Evolutionary conservation across 2,888 invertebrate species (phyloP), one percentile per base, ranked within the genome.

Genomic region (Agrochola litura): DNA sequence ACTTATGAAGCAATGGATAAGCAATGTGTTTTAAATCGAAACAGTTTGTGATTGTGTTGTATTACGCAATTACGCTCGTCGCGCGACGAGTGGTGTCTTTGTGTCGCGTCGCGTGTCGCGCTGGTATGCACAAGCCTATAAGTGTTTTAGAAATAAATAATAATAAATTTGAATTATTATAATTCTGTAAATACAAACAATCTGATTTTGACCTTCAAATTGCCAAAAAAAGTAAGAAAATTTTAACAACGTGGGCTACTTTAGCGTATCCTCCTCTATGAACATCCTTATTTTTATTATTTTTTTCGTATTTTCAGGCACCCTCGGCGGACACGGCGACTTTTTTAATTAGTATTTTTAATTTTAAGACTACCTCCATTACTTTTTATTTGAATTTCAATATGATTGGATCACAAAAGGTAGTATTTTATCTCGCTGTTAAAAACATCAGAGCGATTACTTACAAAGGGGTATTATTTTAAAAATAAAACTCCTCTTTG

Each of bases 401-500:
- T 68, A 67, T 30, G 67, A 60, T 71, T 77, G 77, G 14, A 68
- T 63, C 49, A 52, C 25, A 61, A 68, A 70, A 58, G 16, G 1
- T 19, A 73, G 64, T 65, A 58, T 58, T 75, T 72, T 63, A 79
- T 58, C 14, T 3, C 14, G 19, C 49, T 54, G 16, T 58, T 30
- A 25, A 66, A 63, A 76, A 69, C n/a, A 52, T 22, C 30, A 56
- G 6, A 43, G 37, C 16, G 43, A 61, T 66, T 56, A 61, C 41
- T 70, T 52, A 63, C n/a, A 81, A 70, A 63, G n/a, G 14, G 10
- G 49, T 82, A 58, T 81, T 82, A 56, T 71, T 82, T 81, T 2
- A 52, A 82, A 82, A 77, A 77, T 66, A 76, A 76, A 52, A 58
- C 41, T 66, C n/a, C 14, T 16, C 41, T 43, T 67, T 37, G 25